phyloP scores from a whole-genome alignment of 2,113 vertebrate genomes.

The cattle (Bos taurus) region ARS-UCD2.0 NC_037329.1:99227001-99227500 shows the following conservation, averaged over 20 bases:
- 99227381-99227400: slow-evolving; percentile 97
- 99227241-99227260: background rate
- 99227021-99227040: background rate
- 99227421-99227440: slow-evolving; percentile 78
- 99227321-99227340: slow-evolving; percentile 96
- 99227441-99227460: slow-evolving; percentile 94
- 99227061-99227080: background rate
- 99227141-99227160: background rate
- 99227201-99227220: background rate
- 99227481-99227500: slow-evolving; percentile 80
- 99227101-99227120: background rate
- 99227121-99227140: background rate
- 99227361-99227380: slow-evolving; percentile 88
- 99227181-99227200: background rate
- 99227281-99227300: slow-evolving; percentile 81
- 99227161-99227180: background rate
- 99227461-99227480: slow-evolving; percentile 89
- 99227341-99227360: slow-evolving; percentile 84
- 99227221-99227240: no score
- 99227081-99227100: background rate
- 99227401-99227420: slow-evolving; percentile 90
- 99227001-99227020: background rate
- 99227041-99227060: background rate
- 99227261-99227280: background rate
- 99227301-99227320: slow-evolving; percentile 92